phyloP scores from a whole-genome alignment of 1,140 invertebrate species.

The Drosophila kanapiae region DNA sequence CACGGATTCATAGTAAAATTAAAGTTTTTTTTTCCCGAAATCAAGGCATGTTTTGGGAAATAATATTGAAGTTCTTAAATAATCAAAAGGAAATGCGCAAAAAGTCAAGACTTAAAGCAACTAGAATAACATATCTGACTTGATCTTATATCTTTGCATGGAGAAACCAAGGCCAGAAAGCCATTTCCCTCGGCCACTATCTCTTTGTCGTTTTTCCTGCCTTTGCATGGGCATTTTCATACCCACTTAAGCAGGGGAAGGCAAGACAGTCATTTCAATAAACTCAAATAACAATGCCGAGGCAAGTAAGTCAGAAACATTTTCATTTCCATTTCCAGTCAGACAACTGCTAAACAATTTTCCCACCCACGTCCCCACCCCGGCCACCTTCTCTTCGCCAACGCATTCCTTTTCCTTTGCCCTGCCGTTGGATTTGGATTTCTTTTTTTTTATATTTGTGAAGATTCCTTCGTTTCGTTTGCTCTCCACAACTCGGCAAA shows the following conservation, averaged over 20 bases:
- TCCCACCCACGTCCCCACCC: not conserved
- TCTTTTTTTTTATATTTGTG: conserved; percentile 43
- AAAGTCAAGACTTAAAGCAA: not conserved
- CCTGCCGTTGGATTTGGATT: conserved; percentile 37
- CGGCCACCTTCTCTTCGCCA: not conserved
- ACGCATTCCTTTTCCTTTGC: conserved; percentile 15
- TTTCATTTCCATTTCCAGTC: conserved; percentile 62
- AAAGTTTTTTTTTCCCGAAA: conserved; percentile 30
- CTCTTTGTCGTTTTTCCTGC: not conserved
- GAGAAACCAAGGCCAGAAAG: conserved; percentile 18
- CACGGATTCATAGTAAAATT: conserved; percentile 21
- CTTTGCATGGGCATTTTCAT: conserved; percentile 44
- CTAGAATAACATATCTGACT: conserved; percentile 12
- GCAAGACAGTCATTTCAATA: conserved; percentile 62
- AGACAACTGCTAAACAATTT: conserved; percentile 59
- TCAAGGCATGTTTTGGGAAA: conserved; percentile 16
- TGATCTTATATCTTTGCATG: conserved; percentile 6
- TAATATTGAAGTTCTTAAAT: conserved; percentile 10
- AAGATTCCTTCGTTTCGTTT: conserved; percentile 43
- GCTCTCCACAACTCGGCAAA: conserved; percentile 35
- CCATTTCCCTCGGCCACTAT: conserved; percentile 28
- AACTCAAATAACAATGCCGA: conserved; percentile 65
- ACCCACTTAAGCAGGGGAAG: conserved; percentile 46
- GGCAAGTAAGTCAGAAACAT: conserved; percentile 63
- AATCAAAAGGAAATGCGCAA: conserved; percentile 13